These are phyloP conservation scores for Seriola dumerili DNA, from an alignment of 2,113 vertebrate species.

Conservation along the genomic window DNA sequence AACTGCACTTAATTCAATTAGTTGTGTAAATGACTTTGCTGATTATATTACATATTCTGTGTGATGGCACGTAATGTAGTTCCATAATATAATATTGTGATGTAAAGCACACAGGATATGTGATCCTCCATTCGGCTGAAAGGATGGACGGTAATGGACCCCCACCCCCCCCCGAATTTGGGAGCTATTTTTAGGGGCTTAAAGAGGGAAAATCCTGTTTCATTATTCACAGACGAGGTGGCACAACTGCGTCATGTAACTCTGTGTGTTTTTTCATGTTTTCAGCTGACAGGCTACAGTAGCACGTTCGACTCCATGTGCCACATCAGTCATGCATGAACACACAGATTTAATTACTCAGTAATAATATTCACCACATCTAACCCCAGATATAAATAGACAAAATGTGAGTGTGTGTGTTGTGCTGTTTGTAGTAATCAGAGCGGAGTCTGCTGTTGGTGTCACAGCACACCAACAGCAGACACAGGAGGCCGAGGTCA, in stretches of 20 bases:
- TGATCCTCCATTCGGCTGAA: neutral
- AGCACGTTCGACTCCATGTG: slow-evolving; percentile 73
- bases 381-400: slow-evolving; percentile 61
- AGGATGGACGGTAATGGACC: neutral
- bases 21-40: no score
- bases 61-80: neutral
- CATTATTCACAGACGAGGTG: slow-evolving; percentile 63
- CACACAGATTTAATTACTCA: slow-evolving; percentile 80
- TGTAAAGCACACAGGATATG: neutral
- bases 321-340: slow-evolving; percentile 66
- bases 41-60: no score
- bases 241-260: slow-evolving; percentile 64
- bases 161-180: slow-evolving; percentile 1
- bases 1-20: no score
- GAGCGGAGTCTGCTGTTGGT: slow-evolving; percentile 46
- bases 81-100: neutral
- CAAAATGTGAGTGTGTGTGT: slow-evolving; percentile 13
- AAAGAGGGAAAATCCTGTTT: slow-evolving; percentile 69
- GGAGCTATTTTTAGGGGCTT: slow-evolving; percentile 64
- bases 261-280: neutral
- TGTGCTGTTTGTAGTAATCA: slow-evolving; percentile 54
- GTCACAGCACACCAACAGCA: slow-evolving; percentile 3
- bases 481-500: slow-evolving; percentile 22
- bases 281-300: slow-evolving; percentile 23
- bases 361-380: slow-evolving; percentile 67